Conservation (phyloP, 2,113 vertebrate species). For the Caranx melampygus region DNA sequence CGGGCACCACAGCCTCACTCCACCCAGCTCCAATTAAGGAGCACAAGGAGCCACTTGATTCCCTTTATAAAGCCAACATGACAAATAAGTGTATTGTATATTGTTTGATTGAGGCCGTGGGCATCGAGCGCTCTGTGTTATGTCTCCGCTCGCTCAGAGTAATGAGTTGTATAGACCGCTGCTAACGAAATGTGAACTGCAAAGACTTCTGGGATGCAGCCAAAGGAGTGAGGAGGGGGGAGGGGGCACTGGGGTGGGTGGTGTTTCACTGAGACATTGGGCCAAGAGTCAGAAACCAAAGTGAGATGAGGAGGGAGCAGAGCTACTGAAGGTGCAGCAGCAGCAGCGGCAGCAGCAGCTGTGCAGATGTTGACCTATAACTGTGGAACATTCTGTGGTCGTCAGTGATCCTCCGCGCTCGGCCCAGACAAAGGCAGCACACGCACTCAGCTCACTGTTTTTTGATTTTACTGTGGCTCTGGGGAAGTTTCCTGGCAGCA, state of each 20-base stretch:
- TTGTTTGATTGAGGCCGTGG: constrained; percentile 59
- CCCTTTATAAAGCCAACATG: constrained; percentile 66
- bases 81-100: constrained; percentile 74
- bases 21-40: constrained; percentile 78
- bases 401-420: constrained; percentile 79
- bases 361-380: constrained; percentile 84
- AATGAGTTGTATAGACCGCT: constrained; percentile 61
- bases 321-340: constrained; percentile 31
- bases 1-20: constrained; percentile 66
- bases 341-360: constrained; percentile 11
- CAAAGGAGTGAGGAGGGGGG: constrained; percentile 42
- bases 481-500: constrained; percentile 64
- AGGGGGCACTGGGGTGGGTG: constrained; percentile 60
- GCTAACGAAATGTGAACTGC: constrained; percentile 65
- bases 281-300: constrained; percentile 49
- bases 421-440: constrained; percentile 79
- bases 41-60: constrained; percentile 82
- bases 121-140: constrained; percentile 68
- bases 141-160: constrained; percentile 64
- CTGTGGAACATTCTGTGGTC: constrained; percentile 87
- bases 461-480: constrained; percentile 30
- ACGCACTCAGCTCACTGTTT: constrained; percentile 51
- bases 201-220: constrained; percentile 41
- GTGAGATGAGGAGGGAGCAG: constrained; percentile 38
- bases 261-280: constrained; percentile 63